Evolutionary conservation across 2,888 invertebrate genomes (phyloP), one percentile per base, ranked within the genome.

Genomic region (Steinernema carpocapsae): DNA sequence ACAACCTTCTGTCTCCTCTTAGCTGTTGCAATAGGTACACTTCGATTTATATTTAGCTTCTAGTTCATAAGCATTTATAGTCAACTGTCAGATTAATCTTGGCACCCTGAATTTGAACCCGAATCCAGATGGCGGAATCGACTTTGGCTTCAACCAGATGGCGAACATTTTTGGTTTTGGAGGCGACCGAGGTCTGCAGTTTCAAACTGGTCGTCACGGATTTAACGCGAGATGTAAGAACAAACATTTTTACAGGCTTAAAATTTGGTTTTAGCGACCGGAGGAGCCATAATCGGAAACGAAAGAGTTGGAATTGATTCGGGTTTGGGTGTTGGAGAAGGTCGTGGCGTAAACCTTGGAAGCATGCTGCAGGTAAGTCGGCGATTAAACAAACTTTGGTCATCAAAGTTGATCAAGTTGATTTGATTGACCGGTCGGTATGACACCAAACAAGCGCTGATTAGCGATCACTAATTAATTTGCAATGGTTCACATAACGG

Each of bases 111-210:
- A 76, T 73, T 71, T 79, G 22, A 70, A 74, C 22, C 75, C 51
- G 12, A 76, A 64, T 45, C 71, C 74, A 12, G 51, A 72, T 43
- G 79, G 79, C 12, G 72, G 77, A 4, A 45, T 75, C 37, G 71
- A 80, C 59, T 74, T 84, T 64, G 83, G 83, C 12, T 77, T 83
- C 71, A 80, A 81, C 22, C 84, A 84, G 72, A 80, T 79, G 19
- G 83, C 79, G 24, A 83, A 82, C 43, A 76, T 84, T 71, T 76
- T 84, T 46, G 84, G 84, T 45, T 84, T 83, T 74, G 84, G 84
- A 29, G 83, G 79, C 22, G 83, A 84, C 70, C 76, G 83, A 29
- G 78, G 79, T 42, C 76, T 82, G 43, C 77, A 78, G 52, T 64
- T 81, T 46, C 77, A 77, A 24, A 77, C 77, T 24, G 79, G 79